These are phyloP conservation scores for Empis stercorea DNA, from an alignment of 2,888 invertebrate species.

Conservation along the genomic window DNA sequence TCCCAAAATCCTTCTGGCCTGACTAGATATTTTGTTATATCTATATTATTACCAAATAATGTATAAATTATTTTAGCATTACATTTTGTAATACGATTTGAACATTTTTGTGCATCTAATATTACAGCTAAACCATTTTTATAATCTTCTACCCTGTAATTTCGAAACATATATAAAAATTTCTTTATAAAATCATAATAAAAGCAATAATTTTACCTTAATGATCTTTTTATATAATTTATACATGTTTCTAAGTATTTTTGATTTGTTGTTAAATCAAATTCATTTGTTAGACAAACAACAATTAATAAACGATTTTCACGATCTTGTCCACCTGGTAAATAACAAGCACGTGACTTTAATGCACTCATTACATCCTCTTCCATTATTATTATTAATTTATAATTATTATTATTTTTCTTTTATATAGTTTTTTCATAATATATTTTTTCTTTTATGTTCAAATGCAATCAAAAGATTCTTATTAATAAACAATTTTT, in stretches of 20 bases:
- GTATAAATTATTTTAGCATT: constrained; percentile 45
- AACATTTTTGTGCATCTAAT: constrained; percentile 50
- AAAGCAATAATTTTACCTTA: constrained; percentile 29
- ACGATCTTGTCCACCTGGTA: constrained; percentile 54
- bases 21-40: constrained; percentile 47
- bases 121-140: constrained; percentile 45
- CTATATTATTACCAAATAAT: constrained; percentile 39
- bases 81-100: constrained; percentile 47
- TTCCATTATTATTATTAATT: constrained; percentile 40
- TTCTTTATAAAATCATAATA: no score
- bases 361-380: constrained; percentile 44
- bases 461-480: no score
- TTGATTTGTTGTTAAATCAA: constrained; percentile 38
- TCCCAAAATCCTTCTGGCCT: constrained; percentile 65
- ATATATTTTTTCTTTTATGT: no score
- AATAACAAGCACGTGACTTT: constrained; percentile 44
- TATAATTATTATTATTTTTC: neutral
- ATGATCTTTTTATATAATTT: constrained; percentile 31
- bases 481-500: no score
- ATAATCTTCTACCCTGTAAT: neutral
- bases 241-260: constrained; percentile 31
- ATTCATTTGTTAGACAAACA: constrained; percentile 46
- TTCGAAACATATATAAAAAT: no score
- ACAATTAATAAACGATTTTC: constrained; percentile 50
- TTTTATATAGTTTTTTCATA: neutral